Base-by-base conservation (phyloP, 2,888 invertebrate genomes). In the Cerceris rybyensis region DNA sequence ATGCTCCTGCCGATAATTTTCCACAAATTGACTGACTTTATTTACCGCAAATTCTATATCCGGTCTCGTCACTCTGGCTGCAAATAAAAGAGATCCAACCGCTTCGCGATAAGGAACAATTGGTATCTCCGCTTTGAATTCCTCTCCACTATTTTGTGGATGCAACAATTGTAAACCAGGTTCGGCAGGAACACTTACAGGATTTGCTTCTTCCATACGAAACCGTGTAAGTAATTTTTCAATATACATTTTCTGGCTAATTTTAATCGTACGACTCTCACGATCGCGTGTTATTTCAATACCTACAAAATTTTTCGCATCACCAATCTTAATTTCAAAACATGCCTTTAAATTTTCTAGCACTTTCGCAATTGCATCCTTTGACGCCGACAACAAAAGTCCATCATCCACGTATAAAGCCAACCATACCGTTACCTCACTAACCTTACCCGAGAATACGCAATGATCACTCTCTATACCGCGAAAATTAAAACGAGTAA, bases 1-100 rank as follows among this genome's bases (percentile, higher is more conserved):
- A 46, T 71, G 67, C 14, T 41, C 39, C 7, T 59, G 17, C 0
- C 13, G 13, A 17, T 46, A 63, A 7, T 14, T 43, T 14, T 52
- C 43, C 9, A 71, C 0, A 39, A 66, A 76, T 16, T 65, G 43
- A 54, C 68, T 76, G 0, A 55, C 46, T 0, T 39, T 13, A 9
- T 60, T 71, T 0, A 76, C 59, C 0, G 64, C 71, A 28, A 67
- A 76, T 8, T 60, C 67, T n/a, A 70, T 75, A 17, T 70, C 75
- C 0, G 66, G 67, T 2, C 70, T 28, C 6, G 49, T 46, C 0
- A 63, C 64, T 13, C 59, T 63, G 2, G 68, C 69, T 0, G 54
- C 58, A 46, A 69, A 74, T 11, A 74, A 6, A 7, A 74, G 43
- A 0, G 64, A 69, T 13, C 74, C 69, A 4, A 74, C 28, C 11